Evolutionary conservation across 2,797 vertebrate genomes (phyloP), one percentile per base, ranked within the genome.

Genomic region (Danionella dracula): DNA sequence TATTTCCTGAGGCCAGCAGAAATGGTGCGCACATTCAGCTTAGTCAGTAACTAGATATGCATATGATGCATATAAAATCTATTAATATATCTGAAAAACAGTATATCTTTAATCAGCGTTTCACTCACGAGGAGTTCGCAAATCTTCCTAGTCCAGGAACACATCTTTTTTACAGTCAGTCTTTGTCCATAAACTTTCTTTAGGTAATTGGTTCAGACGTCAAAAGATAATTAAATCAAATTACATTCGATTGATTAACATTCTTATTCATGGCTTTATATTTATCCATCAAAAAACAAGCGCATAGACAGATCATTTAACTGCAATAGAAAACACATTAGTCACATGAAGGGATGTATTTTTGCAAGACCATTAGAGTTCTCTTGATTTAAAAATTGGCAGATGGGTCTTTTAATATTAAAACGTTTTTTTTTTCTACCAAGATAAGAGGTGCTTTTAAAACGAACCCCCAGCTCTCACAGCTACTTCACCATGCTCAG

Each of bases 211-310:
- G 70, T 37, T n/a, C 32, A 71, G 59, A 48, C 45, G 15, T 27
- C 46, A 40, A 2, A 31, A 70, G 75, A 74, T 82, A 74, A 74
- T 68, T 72, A 38, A 74, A 78, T 78, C 65, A 80, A 78, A 78
- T 77, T 29, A 55, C 67, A 76, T 54, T 70, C 74, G 76, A 82
- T 80, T 80, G 81, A 82, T 78, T 66, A 71, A 51, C 46, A 67
- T 71, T 48, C 60, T 41, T 60, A 20, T 20, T 72, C 77, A 81
- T 77, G 71, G 66, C 72, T 80, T 77, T 76, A 78, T 79, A 74
- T 82, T 82, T 76, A 72, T 76, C 57, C 42, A 20, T 64, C 60
- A 65, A 46, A 44, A 79, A 70, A 67, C 40, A 62, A 75, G 71
- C 65, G 41, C 35, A 1, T 59, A 21, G 34, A 51, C 78, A 77